Percentiles rank a stretch among this genome's conserved stretches.
phyloP scores from a whole-genome alignment of 1,140 invertebrate genomes.

The Magallana angulata region DNA sequence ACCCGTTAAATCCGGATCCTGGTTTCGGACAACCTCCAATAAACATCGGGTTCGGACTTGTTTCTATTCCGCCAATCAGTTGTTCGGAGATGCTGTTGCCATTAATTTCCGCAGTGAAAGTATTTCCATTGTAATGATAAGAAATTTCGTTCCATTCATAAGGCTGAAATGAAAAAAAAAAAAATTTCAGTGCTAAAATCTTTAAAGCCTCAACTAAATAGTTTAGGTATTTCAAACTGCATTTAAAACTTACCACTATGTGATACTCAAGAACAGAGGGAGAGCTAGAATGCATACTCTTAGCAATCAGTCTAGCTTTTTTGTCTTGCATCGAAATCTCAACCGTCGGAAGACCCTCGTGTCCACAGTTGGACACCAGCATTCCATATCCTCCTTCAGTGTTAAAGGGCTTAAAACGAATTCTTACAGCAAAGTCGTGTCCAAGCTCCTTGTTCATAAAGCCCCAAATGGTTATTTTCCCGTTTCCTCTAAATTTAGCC shows the following conservation, averaged over 20 bases:
- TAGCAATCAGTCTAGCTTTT: background rate
- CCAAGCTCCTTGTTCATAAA: slow-evolving; percentile 54
- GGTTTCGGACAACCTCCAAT: slow-evolving; percentile 47
- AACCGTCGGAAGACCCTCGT: slow-evolving; percentile 30
- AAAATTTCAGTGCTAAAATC: background rate
- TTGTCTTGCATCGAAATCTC: slow-evolving; percentile 36
- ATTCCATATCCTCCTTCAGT: slow-evolving; percentile 6
- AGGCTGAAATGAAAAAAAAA: slow-evolving; percentile 19
- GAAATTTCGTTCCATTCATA: slow-evolving; percentile 28
- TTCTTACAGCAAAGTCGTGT: slow-evolving; percentile 41
- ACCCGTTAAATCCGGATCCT: slow-evolving; percentile 43
- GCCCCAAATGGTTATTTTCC: slow-evolving; percentile 49
- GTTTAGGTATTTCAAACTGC: background rate
- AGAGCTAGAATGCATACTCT: slow-evolving; percentile 6
- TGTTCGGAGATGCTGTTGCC: slow-evolving; percentile 2
- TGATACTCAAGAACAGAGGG: background rate
- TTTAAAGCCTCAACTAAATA: background rate
- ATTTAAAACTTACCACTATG: slow-evolving; percentile 38
- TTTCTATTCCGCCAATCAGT: slow-evolving; percentile 30
- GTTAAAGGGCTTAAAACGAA: slow-evolving; percentile 36
- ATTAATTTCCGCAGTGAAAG: slow-evolving; percentile 23
- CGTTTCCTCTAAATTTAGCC: slow-evolving; percentile 44
- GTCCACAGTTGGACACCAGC: slow-evolving; percentile 50
- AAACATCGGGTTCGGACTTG: slow-evolving; percentile 43
- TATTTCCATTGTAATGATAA: slow-evolving; percentile 23